Base-by-base conservation (phyloP, 2,113 vertebrate genomes). In the Myocastor coypus region DNA sequence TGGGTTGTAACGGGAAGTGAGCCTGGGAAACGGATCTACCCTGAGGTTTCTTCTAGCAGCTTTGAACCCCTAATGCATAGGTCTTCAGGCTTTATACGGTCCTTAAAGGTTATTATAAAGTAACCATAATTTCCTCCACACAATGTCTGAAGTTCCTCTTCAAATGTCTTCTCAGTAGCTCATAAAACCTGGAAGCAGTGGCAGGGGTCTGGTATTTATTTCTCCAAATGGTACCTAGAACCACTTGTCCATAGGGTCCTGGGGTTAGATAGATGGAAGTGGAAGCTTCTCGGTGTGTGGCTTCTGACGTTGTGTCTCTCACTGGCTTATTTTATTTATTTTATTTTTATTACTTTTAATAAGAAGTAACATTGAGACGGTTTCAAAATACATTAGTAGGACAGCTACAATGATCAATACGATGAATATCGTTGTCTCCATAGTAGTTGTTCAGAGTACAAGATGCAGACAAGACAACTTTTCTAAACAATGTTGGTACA, bases 21-120 rank as follows among this genome's bases (percentile, higher is more conserved):
- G 7, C 7, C 50, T 20, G 17, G 68, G 11, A 42, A 46, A 40
- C 42, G 24, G 26, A 57, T 37, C 59, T 55, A 22, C 32, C 69
- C 12, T 7, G 30, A 73, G 30, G 32, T 57, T 91, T 83, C 34
- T 9, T 68, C 63, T 24, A 42, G 32, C 30, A 71, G 26, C 66
- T 94, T 32, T 87, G 55, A 91, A 57, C 28, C 40, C 84, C 30
- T 10, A 5, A 89, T 26, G 7, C 22, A 40, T 37, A 69, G 14
- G 59, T 64, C 34, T 92, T 97, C 78, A 94, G 40, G 22, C 55
- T 96, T 91, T 57, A 34, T 37, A 10, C 10, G 6, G 14, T 92
- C 40, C 30, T 80, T 78, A 40, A 6, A 40, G 52, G 6, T 28
- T 85, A 42, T 14, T 37, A 14, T 34, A 40, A 93, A 92, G 34